These are phyloP conservation scores for Pavo muticus DNA, from an alignment of 2,113 vertebrate genomes.

Conservation along the genomic window DNA sequence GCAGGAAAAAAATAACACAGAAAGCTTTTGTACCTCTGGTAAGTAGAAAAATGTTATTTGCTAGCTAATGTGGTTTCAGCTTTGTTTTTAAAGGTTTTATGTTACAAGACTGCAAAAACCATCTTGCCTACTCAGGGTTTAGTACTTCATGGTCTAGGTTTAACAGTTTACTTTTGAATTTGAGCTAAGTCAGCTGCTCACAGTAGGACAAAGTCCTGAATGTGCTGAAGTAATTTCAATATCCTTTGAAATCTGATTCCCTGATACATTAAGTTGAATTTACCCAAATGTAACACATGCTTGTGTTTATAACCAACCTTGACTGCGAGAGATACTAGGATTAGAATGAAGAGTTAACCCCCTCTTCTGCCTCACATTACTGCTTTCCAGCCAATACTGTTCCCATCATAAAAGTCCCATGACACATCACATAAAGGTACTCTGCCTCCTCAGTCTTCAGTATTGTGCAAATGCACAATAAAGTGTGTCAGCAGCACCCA, in stretches of 20 bases:
- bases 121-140: background rate
- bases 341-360: background rate
- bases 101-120: background rate
- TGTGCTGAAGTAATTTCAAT: background rate
- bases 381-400: background rate
- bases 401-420: background rate
- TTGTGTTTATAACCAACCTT: background rate
- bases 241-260: background rate
- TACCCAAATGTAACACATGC: background rate
- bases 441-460: background rate
- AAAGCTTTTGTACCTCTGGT: background rate
- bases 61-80: background rate
- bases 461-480: fast-evolving
- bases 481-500: background rate
- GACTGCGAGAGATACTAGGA: background rate
- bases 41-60: background rate
- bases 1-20: background rate
- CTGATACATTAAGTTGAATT: background rate
- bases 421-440: fast-evolving
- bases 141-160: background rate
- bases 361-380: background rate
- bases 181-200: background rate
- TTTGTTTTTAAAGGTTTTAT: background rate
- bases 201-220: background rate
- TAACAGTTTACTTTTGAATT: background rate